Percentiles rank a stretch among this genome's conserved stretches.
Conservation (phyloP, 2,113 vertebrate species). For the Macquaria australasica region DNA sequence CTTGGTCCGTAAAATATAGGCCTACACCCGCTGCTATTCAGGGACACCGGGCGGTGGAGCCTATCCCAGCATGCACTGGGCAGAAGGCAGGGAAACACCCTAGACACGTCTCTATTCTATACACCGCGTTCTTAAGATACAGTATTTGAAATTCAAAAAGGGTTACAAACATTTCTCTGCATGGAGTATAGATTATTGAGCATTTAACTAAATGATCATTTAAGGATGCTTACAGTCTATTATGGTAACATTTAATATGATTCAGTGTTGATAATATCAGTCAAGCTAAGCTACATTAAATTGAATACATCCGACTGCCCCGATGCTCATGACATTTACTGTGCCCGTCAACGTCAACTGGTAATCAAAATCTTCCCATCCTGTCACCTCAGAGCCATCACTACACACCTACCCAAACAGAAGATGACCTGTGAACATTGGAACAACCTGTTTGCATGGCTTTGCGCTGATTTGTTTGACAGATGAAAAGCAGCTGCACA, state of each 20-base stretch:
- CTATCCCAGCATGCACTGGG: conserved; percentile 38
- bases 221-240: not conserved
- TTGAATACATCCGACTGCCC: not conserved
- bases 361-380: not conserved
- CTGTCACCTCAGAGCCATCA: not conserved
- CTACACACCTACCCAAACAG: not conserved
- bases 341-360: not conserved
- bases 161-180: not conserved
- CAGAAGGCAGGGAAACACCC: not conserved
- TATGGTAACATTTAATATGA: not conserved
- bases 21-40: not conserved
- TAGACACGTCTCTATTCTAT: not conserved
- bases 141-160: conserved; percentile 41
- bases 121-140: not conserved
- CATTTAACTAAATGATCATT: not conserved
- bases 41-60: not conserved
- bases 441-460: conserved; percentile 77
- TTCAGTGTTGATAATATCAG: not conserved
- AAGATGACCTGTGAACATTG: conserved; percentile 21
- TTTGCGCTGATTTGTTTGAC: conserved; percentile 81
- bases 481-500: conserved; percentile 49
- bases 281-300: not conserved
- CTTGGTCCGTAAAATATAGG: not conserved
- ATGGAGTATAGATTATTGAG: not conserved
- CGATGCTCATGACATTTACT: not conserved